Percentiles rank a stretch among this genome's conserved stretches.
Evolutionary conservation across 2,113 vertebrate species (phyloP).

Genomic region (Corythaixoides concolor): DNA sequence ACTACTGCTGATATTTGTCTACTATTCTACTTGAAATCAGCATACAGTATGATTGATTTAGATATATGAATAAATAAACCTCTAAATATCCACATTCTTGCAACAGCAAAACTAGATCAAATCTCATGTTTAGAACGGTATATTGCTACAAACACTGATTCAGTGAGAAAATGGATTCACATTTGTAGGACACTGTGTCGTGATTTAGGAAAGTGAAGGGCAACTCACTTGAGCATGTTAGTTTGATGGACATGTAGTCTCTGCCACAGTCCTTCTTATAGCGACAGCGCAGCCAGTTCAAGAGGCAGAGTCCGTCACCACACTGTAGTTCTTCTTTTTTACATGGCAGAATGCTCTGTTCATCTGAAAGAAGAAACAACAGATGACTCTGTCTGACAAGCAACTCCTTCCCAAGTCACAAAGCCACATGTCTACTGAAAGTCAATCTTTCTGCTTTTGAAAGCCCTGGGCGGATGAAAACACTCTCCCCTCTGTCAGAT

Average conservation of each 20-base stretch:
- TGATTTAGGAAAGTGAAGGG: not conserved
- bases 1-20: not conserved
- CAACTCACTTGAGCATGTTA: constrained; percentile 86
- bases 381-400: not conserved
- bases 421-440: not conserved
- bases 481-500: not conserved
- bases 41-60: not conserved
- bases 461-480: not conserved
- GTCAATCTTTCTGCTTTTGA: not conserved
- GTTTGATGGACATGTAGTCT: constrained; percentile 88
- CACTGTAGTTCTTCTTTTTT: constrained; percentile 70
- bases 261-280: constrained; percentile 75
- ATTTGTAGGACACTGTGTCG: not conserved
- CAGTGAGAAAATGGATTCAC: not conserved
- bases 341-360: constrained; percentile 64
- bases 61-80: not conserved
- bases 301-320: constrained; percentile 73
- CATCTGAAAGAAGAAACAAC: constrained; percentile 69
- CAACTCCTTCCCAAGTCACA: not conserved
- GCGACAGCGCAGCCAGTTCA: constrained; percentile 78
- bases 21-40: not conserved
- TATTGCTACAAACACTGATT: not conserved
- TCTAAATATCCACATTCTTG: not conserved
- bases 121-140: not conserved
- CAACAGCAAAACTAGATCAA: not conserved